Conservation (phyloP, 2,888 invertebrate genomes). For the Lagria hirta region DNA sequence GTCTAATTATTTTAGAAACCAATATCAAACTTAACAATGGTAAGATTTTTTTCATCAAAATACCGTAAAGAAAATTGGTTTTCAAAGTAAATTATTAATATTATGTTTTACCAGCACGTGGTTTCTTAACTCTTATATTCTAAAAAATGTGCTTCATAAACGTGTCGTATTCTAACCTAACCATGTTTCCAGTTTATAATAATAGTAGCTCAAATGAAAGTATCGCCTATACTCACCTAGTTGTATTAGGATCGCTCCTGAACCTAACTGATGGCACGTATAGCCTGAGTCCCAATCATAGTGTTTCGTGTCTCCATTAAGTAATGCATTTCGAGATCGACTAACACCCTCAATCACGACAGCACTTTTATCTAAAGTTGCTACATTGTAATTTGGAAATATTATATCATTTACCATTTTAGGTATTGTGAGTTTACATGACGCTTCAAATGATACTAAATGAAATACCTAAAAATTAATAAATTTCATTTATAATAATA, state of each 20-base stretch:
- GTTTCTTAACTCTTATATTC: no score
- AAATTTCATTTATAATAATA: constrained; percentile 4
- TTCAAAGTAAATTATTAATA: no score
- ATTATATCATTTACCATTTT: constrained; percentile 74
- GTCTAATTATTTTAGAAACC: no score
- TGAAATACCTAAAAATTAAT: constrained; percentile 73
- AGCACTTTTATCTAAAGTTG: constrained; percentile 86
- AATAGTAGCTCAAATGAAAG: no score
- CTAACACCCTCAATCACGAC: constrained; percentile 95
- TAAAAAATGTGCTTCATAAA: no score
- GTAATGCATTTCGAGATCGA: constrained; percentile 87
- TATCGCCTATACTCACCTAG: constrained; percentile 68
- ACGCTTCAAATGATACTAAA: constrained; percentile 88
- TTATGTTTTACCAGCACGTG: no score
- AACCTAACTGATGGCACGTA: constrained; percentile 94
- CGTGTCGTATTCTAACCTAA: no score
- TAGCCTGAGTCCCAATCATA: constrained; percentile 99
- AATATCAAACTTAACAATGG: no score
- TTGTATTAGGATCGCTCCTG: constrained; percentile 93
- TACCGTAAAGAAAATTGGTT: no score
- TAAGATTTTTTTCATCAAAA: no score
- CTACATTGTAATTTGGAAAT: constrained; percentile 87
- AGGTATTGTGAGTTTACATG: constrained; percentile 76
- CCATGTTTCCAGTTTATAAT: no score
- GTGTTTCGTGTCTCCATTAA: constrained; percentile 92